Base-by-base conservation (phyloP, 2,113 vertebrate species). In the Phaethornis superciliosus region DNA sequence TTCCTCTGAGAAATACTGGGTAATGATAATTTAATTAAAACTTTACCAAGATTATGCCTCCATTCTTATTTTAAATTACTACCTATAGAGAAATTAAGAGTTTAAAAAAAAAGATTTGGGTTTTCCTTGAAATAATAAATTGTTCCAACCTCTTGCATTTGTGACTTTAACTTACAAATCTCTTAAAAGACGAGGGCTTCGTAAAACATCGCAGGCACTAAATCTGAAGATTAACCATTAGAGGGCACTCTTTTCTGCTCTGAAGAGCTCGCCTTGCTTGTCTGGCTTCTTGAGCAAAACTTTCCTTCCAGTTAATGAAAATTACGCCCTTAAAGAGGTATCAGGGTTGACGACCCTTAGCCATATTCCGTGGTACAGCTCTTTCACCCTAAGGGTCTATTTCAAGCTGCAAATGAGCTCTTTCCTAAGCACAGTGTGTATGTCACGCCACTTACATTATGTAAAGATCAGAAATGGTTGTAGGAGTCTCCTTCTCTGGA, bases 231-330 rank as follows among this genome's bases (percentile, higher is more conserved):
- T 51, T 27, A 84, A 52, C 93, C 94, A 76, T 78, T 28, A 93
- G 95, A 89, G 92, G 86, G 83, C 95, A 92, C 72, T 46, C 54
- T 81, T 68, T 68, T 68, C 77, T 76, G 69, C 76, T 52, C 44
- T 19, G 35, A 82, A 32, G 30, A 65, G 4, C 35, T 60, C 32
- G 0, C 10, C 3, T 1, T 9, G 44, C 40, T 65, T 75, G 56
- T n/a, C 40, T 1, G 35, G 64, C 15, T 5, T 60, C 64, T 60
- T 40, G 64, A 40, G 63, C 40, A 40, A 40, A 75, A 35, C 3
- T 58, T 67, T 7, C 16, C 18, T 58, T 42, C 83, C 26, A 44
- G 44, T n/a, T 71, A 42, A 60, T 16, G 54, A 68, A 89, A 72
- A 24, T 10, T 37, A 4, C 26, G 27, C 7, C 30, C 13, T 17